phyloP scores from a whole-genome alignment of 2,113 vertebrate species.

The Aptenodytes forsteri region DNA sequence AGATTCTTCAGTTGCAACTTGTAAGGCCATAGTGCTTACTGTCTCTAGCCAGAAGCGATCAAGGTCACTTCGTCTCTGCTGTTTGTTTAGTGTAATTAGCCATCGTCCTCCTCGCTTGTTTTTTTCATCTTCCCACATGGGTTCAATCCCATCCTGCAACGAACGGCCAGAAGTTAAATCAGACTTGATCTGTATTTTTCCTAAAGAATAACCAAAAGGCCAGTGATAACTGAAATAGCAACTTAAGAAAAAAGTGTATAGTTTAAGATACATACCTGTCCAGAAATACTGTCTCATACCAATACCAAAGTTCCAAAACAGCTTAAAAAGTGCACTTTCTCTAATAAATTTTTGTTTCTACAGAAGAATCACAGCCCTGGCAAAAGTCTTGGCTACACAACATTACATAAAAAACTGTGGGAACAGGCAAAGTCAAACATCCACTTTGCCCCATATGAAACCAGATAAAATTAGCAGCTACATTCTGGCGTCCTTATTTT shows the following conservation, averaged over 20 bases:
- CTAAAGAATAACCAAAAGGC: not conserved
- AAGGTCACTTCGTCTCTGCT: constrained; percentile 92
- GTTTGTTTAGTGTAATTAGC: constrained; percentile 95
- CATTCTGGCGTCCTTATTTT: not conserved
- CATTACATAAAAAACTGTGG: not conserved
- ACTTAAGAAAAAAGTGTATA: not conserved
- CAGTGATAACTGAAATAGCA: not conserved
- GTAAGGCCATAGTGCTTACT: constrained; percentile 71
- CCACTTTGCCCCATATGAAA: not conserved
- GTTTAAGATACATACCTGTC: not conserved
- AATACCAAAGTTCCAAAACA: not conserved
- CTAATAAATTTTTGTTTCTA: not conserved
- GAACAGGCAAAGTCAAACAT: not conserved
- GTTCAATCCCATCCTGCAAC: constrained; percentile 93
- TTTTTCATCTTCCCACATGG: constrained; percentile 98
- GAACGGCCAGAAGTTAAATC: not conserved
- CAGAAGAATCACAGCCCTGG: not conserved
- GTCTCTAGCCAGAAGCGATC: constrained; percentile 99
- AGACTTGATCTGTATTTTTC: not conserved
- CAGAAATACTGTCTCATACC: not conserved
- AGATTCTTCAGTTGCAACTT: not conserved
- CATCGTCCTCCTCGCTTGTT: constrained; percentile 94
- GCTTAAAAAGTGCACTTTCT: not conserved
- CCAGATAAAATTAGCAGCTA: not conserved
- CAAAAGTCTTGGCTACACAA: not conserved